Percentiles rank a stretch among this genome's conserved stretches.
Conservation (phyloP, 2,888 invertebrate species). For the Acanthosepion lycidas region DNA sequence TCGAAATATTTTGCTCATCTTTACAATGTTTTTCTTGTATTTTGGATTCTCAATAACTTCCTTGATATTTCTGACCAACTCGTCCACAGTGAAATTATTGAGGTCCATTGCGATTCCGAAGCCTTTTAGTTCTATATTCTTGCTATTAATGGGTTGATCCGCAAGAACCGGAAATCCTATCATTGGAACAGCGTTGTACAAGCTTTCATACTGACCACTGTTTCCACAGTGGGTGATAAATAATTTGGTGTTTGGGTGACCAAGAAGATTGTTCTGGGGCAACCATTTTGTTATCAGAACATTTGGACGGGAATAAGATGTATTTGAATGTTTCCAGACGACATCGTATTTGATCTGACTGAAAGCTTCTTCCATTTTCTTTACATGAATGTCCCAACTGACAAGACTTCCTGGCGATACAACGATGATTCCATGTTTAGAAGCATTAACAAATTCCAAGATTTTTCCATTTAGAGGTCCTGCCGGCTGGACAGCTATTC, state of each 20-base stretch:
- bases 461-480: too few species aligned
- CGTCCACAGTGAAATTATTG: slow-evolving; percentile 42
- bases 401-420: slow-evolving; percentile 34
- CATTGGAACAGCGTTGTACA: slow-evolving; percentile 58
- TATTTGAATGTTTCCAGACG: slow-evolving; percentile 50
- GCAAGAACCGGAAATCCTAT: slow-evolving; percentile 54
- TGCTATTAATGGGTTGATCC: slow-evolving; percentile 54
- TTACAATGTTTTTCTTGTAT: slow-evolving; percentile 52
- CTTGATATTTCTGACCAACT: slow-evolving; percentile 51
- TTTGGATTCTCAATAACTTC: slow-evolving; percentile 52
- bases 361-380: slow-evolving; percentile 51
- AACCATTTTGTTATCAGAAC: slow-evolving; percentile 55
- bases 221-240: slow-evolving; percentile 58
- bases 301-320: slow-evolving; percentile 47
- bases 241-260: slow-evolving; percentile 49
- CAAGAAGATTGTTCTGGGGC: slow-evolving; percentile 51
- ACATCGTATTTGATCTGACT: slow-evolving; percentile 23
- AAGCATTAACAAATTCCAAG: too few species aligned
- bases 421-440: too few species aligned
- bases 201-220: slow-evolving; percentile 56
- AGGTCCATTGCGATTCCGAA: slow-evolving; percentile 56
- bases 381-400: slow-evolving; percentile 41
- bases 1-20: slow-evolving; percentile 53
- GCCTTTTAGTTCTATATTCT: slow-evolving; percentile 51
- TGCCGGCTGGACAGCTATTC: too few species aligned